These are phyloP conservation scores for Sitophilus oryzae DNA, from an alignment of 1,140 invertebrate genomes.

Conservation along the genomic window DNA sequence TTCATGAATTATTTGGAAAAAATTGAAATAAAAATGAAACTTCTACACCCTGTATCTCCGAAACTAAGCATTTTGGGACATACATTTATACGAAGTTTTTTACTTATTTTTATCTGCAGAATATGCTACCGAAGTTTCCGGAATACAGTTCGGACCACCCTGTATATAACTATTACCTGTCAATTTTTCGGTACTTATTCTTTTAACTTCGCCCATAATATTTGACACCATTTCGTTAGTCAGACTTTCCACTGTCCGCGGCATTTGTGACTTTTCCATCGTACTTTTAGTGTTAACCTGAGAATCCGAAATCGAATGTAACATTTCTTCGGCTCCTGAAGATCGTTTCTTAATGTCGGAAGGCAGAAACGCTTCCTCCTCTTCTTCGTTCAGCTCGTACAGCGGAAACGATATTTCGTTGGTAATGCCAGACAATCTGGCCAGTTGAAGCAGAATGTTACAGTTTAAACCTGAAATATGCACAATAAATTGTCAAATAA, in stretches of 20 bases:
- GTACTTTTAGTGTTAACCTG: conserved; percentile 27
- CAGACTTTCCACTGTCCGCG: conserved; percentile 46
- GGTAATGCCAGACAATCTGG: conserved; percentile 50
- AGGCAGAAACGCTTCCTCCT: conserved; percentile 32
- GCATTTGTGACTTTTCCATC: conserved; percentile 12
- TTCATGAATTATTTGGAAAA: no score
- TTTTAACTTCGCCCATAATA: conserved; percentile 49
- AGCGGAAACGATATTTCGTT: conserved; percentile 45
- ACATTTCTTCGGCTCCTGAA: conserved; percentile 9
- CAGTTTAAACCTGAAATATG: conserved; percentile 43
- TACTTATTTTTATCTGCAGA: no score
- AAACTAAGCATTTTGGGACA: no score
- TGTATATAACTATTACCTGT: no score
- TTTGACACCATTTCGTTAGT: conserved; percentile 50
- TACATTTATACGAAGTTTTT: no score
- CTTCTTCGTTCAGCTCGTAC: conserved; percentile 35
- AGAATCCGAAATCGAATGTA: conserved; percentile 37
- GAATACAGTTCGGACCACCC: no score
- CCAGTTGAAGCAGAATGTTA: conserved; percentile 47
- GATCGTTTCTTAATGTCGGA: conserved; percentile 13
- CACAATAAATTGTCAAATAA: no score
- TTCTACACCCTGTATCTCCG: no score
- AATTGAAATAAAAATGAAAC: no score
- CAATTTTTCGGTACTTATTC: conserved; percentile 37
- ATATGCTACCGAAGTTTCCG: no score